Percentiles rank a stretch among this genome's conserved stretches.
Evolutionary conservation across 1,140 invertebrate species (phyloP).

Genomic region (Cyrtorhinus lividipennis): DNA sequence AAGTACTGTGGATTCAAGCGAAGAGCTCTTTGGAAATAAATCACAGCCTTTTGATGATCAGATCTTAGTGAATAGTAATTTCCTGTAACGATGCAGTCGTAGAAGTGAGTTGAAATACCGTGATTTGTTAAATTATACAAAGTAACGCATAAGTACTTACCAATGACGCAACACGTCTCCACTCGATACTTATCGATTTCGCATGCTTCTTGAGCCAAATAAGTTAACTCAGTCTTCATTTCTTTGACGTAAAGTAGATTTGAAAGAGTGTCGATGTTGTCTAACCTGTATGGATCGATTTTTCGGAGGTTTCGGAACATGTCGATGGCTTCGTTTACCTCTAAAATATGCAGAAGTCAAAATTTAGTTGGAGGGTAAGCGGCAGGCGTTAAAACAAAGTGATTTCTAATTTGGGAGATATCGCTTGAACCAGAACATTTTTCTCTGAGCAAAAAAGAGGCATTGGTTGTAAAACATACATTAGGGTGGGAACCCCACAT

Average conservation of each 20-base stretch:
- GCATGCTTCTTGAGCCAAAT: constrained; percentile 82
- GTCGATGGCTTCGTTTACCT: constrained; percentile 76
- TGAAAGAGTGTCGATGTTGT: constrained; percentile 94
- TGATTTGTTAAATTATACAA: background rate
- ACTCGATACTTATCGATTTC: constrained; percentile 93
- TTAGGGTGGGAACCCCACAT: too few relatives aligned
- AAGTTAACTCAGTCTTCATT: constrained; percentile 78
- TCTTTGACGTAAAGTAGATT: constrained; percentile 92
- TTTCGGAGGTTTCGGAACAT: constrained; percentile 67
- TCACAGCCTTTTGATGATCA: constrained; percentile 91
- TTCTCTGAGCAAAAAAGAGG: too few relatives aligned
- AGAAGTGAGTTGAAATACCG: background rate
- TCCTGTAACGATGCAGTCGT: constrained; percentile 37
- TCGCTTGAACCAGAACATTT: too few relatives aligned
- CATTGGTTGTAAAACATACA: too few relatives aligned
- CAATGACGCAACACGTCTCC: constrained; percentile 97
- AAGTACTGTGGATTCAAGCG: constrained; percentile 89
- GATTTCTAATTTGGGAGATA: too few relatives aligned
- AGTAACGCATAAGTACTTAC: constrained; percentile 29
- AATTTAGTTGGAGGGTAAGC: too few relatives aligned
- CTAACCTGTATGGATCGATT: constrained; percentile 80
- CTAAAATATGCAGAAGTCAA: constrained; percentile 37
- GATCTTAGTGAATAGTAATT: constrained; percentile 95
- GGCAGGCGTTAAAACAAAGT: background rate
- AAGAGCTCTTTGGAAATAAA: constrained; percentile 91